phyloP scores from a whole-genome alignment of 2,797 vertebrate genomes.

The Mormyrops boulengeri region DNA sequence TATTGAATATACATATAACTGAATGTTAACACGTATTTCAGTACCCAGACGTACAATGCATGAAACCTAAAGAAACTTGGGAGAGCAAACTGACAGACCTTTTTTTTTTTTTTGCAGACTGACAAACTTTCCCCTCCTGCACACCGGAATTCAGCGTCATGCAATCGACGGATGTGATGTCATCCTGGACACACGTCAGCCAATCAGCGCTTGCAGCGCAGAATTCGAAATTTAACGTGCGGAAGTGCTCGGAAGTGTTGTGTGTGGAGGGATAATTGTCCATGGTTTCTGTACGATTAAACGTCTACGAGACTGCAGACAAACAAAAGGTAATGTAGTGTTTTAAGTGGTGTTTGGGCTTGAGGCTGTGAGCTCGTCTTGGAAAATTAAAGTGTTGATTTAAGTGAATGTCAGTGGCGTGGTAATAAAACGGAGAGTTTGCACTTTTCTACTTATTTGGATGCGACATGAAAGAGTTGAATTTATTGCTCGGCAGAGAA shows the following conservation, averaged over 20 bases:
- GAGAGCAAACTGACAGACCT: not conserved
- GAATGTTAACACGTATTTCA: not conserved
- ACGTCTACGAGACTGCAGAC: not conserved
- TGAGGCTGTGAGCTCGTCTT: not conserved
- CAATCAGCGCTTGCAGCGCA: conserved; percentile 47
- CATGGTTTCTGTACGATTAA: not conserved
- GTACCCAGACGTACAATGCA: not conserved
- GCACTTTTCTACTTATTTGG: not conserved
- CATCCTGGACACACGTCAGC: not conserved
- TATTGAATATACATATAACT: not conserved
- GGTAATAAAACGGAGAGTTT: not conserved
- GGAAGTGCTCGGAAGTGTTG: not conserved
- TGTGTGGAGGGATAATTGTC: not conserved
- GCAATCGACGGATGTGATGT: conserved; percentile 44
- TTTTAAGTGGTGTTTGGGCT: not conserved
- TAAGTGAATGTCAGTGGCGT: not conserved
- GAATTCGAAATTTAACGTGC: conserved; percentile 48
- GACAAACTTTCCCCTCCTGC: not conserved
- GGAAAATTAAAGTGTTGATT: not conserved
- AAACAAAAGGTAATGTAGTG: not conserved
- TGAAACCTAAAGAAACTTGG: not conserved
- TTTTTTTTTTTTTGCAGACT: too few species aligned
- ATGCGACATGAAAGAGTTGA: not conserved
- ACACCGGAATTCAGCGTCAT: not conserved
- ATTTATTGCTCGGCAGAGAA: not conserved